Percentiles rank a stretch among this genome's conserved stretches.
Conservation (phyloP, 30 jellyfish, hydroid and myxozoan genomes). For the Aurelia aurita region DNA sequence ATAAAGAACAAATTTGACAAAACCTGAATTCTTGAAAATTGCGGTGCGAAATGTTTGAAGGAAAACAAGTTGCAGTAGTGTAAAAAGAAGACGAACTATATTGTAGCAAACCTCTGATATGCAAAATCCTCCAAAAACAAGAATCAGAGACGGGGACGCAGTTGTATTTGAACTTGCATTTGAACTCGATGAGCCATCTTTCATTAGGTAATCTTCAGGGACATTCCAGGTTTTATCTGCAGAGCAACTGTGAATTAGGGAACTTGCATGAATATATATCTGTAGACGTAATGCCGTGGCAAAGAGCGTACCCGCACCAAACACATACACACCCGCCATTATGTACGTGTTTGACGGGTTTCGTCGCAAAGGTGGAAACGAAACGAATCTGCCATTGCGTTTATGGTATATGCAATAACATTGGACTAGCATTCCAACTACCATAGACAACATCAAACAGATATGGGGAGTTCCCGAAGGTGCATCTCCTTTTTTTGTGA, state of each 20-base stretch:
- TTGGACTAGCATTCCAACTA: background rate
- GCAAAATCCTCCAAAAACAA: conserved; percentile 4
- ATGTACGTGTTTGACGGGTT: background rate
- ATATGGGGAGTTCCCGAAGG: background rate
- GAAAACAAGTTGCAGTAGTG: background rate
- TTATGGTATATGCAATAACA: background rate
- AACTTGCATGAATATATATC: background rate
- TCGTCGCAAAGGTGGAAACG: background rate
- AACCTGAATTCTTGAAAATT: background rate
- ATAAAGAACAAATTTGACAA: background rate
- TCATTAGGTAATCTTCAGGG: background rate
- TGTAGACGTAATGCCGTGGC: background rate
- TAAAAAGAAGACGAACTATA: background rate
- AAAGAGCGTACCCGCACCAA: conserved; percentile 1
- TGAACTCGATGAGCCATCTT: background rate
- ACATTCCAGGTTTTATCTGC: background rate
- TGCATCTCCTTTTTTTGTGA: background rate
- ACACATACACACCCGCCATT: conserved; percentile 17
- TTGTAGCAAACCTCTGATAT: background rate
- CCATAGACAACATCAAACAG: conserved; percentile 1
- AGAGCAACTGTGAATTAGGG: conserved; percentile 1
- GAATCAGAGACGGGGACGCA: no score
- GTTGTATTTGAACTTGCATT: background rate
- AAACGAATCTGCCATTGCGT: background rate
- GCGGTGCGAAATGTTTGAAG: conserved; percentile 18